phyloP scores from a whole-genome alignment of 2,888 invertebrate species.

The Philereme vetulata region DNA sequence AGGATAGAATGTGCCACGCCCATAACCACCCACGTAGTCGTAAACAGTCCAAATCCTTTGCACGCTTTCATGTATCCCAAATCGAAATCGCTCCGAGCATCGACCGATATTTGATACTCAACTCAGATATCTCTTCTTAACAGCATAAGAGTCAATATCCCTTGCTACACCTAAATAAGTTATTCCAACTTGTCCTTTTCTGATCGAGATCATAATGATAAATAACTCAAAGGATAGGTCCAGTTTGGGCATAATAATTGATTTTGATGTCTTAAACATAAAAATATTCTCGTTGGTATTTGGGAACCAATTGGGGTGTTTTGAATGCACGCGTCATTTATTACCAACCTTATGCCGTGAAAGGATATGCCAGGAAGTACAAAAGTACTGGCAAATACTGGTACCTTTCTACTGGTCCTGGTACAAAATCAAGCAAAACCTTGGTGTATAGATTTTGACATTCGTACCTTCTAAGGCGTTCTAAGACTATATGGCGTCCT shows the following conservation, averaged over 20 bases:
- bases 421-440: slow-evolving; percentile 1
- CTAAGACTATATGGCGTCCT: too few species aligned
- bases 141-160: slow-evolving; percentile 59
- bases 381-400: neutral
- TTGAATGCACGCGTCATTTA: slow-evolving; percentile 36
- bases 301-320: slow-evolving; percentile 47
- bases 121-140: slow-evolving; percentile 53
- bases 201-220: slow-evolving; percentile 81
- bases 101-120: slow-evolving; percentile 47
- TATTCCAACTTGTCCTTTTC: slow-evolving; percentile 76
- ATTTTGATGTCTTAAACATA: slow-evolving; percentile 82
- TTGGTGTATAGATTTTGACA: too few species aligned
- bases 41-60: slow-evolving; percentile 84
- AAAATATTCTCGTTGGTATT: slow-evolving; percentile 62
- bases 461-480: too few species aligned
- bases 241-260: slow-evolving; percentile 79
- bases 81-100: slow-evolving; percentile 80
- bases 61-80: slow-evolving; percentile 83
- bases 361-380: neutral
- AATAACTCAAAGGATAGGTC: slow-evolving; percentile 79
- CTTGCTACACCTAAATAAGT: slow-evolving; percentile 69
- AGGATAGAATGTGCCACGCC: slow-evolving; percentile 72
- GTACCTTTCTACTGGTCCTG: too few species aligned
- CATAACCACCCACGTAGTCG: slow-evolving; percentile 83
- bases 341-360: slow-evolving; percentile 13